Percentiles rank a stretch among this genome's conserved stretches.
phyloP scores from a whole-genome alignment of 2,113 vertebrate species.

The Lophura nycthemera region DNA sequence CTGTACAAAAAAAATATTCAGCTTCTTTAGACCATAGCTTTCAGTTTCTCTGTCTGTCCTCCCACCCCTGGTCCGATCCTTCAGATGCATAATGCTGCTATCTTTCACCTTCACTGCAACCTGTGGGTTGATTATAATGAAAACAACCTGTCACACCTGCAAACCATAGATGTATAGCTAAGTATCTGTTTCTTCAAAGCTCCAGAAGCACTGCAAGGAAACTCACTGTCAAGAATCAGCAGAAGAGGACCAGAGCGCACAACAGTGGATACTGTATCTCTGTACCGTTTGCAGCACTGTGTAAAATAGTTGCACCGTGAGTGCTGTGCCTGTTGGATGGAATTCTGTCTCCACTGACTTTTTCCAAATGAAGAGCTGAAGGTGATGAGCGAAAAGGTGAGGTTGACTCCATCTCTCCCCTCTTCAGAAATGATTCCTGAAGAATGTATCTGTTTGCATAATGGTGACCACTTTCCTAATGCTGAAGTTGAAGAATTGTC shows the following conservation, averaged over 20 bases:
- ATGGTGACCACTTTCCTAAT: neutral
- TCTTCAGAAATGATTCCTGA: neutral
- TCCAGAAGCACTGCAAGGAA: neutral
- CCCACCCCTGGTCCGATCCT: neutral
- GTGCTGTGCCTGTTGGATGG: neutral
- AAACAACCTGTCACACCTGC: neutral
- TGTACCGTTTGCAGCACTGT: neutral
- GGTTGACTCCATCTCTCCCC: rapidly evolving
- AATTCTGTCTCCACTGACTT: rapidly evolving
- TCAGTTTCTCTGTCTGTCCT: neutral
- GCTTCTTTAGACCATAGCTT: neutral
- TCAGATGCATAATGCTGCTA: neutral
- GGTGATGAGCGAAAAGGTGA: neutral
- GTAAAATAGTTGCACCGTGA: neutral
- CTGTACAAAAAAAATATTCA: neutral
- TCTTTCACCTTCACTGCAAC: neutral
- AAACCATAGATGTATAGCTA: neutral
- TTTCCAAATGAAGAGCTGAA: neutral
- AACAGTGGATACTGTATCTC: neutral
- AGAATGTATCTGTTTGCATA: neutral
- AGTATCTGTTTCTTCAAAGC: rapidly evolving
- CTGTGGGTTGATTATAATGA: neutral
- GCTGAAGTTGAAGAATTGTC: neutral
- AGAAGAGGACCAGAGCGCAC: neutral
- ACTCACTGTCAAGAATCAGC: neutral